Conservation (phyloP, 1,140 invertebrate species). For the Drosophila mojavensis region DNA sequence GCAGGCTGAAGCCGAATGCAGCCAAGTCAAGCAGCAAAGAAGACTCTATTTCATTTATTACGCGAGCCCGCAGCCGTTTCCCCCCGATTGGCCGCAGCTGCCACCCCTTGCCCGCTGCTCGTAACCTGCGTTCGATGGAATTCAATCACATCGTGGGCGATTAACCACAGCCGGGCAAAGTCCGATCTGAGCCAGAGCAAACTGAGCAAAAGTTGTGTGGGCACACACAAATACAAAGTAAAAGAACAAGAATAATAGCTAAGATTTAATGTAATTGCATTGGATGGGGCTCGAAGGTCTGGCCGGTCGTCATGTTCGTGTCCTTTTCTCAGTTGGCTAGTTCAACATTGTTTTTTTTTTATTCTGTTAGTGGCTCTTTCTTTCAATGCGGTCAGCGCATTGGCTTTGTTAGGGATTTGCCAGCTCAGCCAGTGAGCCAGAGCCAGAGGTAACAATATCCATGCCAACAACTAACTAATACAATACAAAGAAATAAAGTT, state of each 20-base stretch:
- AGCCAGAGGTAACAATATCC: slow-evolving; percentile 51
- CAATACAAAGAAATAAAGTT: slow-evolving; percentile 42
- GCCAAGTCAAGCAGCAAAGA: slow-evolving; percentile 59
- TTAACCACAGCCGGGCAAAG: slow-evolving; percentile 65
- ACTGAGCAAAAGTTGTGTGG: slow-evolving; percentile 56
- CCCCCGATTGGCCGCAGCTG: not conserved
- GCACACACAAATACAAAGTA: slow-evolving; percentile 66
- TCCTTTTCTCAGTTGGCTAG: slow-evolving; percentile 68
- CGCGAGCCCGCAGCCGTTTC: slow-evolving; percentile 32
- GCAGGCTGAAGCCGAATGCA: slow-evolving; percentile 32
- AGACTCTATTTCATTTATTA: slow-evolving; percentile 75
- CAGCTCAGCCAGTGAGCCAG: slow-evolving; percentile 33
- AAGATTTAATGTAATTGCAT: slow-evolving; percentile 81
- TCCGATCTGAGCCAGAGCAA: slow-evolving; percentile 22
- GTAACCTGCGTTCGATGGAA: slow-evolving; percentile 79
- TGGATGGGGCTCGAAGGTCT: slow-evolving; percentile 25
- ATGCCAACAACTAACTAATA: slow-evolving; percentile 53
- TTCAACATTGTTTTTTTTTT: slow-evolving; percentile 47
- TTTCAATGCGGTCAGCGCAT: slow-evolving; percentile 59
- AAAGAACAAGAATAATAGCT: slow-evolving; percentile 81
- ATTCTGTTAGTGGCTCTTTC: slow-evolving; percentile 44
- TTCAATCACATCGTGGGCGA: slow-evolving; percentile 79
- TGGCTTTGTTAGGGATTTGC: slow-evolving; percentile 76
- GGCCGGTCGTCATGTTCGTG: slow-evolving; percentile 57
- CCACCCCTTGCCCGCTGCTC: slow-evolving; percentile 15